Conservation (phyloP, 2,797 vertebrate species). For the Tapirus indicus region DNA sequence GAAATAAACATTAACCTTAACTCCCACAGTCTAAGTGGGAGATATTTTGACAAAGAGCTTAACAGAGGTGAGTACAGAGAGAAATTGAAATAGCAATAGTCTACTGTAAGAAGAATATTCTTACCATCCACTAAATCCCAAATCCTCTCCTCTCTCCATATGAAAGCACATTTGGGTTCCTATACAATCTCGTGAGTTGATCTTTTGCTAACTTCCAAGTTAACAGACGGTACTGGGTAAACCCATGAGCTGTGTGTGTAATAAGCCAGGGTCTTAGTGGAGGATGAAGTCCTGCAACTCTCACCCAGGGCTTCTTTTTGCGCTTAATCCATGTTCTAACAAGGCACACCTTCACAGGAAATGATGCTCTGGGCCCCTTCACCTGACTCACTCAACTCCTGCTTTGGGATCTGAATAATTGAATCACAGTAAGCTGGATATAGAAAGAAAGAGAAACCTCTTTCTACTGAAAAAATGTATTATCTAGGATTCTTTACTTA, state of each 20-base stretch:
- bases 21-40: neutral
- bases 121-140: neutral
- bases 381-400: neutral
- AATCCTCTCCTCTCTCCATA: neutral
- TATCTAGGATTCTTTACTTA: neutral
- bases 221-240: neutral
- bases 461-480: conserved; percentile 17
- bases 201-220: conserved; percentile 37
- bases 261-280: neutral
- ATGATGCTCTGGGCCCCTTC: neutral
- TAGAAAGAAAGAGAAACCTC: conserved; percentile 5
- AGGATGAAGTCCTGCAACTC: neutral
- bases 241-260: neutral
- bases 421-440: neutral
- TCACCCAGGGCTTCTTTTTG: neutral
- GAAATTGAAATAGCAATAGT: neutral
- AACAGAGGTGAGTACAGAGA: neutral
- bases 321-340: neutral
- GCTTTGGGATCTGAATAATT: neutral
- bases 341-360: neutral
- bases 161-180: neutral
- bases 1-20: neutral
- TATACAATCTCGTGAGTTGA: neutral
- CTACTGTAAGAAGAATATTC: neutral
- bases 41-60: neutral